Base-by-base conservation (phyloP, 1,140 invertebrate species). In the Pomacea maculata region DNA sequence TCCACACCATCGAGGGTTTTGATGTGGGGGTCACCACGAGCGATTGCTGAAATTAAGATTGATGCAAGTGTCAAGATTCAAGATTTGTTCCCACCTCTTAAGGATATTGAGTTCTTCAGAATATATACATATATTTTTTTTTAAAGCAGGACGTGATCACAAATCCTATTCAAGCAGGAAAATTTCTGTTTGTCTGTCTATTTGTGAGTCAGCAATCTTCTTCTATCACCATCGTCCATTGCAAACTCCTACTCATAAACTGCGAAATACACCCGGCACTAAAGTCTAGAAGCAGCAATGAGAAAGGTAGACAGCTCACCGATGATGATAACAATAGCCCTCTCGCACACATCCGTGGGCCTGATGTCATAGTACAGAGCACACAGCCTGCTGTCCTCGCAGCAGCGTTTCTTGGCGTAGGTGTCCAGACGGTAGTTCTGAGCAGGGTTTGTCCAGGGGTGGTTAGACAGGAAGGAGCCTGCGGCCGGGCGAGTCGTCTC, bases 1-100 rank as follows among this genome's bases (percentile, higher is more conserved):
- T 68, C 65, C 10, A 68, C 45, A 0, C 88, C 87, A 80, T 89
- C 88, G 14, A 89, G 55, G 1, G 88, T 88, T 4, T 78, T 81
- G 21, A 89, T 85, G 65, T 89, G 88, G n/a, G 88, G 88, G 82
- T 89, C 88, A 21, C 88, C 88, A 88, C 45, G 73, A 17, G 68
- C 55, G 14, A 76, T 73, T 63, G 63, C 83, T 84, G 68, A 29
- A 65, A 76, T 34, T 11, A 1, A 70, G n/a, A 68, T 9, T 10
- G 10, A 10, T 9, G 5, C 67, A 70, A 61, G 0, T 61, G 57
- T 61, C 67, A 70, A 21, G 34, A 45, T 45, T 45, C 34, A 45
- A 45, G 34, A 45, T 45, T 45, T 45, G 0, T 6, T 45, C 34
- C 6, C 34, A 45, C 34, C 34, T 1, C 1, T 45, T 45, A 45